phyloP scores from a whole-genome alignment of 2,888 invertebrate genomes.

The Eupsilia transversa region DNA sequence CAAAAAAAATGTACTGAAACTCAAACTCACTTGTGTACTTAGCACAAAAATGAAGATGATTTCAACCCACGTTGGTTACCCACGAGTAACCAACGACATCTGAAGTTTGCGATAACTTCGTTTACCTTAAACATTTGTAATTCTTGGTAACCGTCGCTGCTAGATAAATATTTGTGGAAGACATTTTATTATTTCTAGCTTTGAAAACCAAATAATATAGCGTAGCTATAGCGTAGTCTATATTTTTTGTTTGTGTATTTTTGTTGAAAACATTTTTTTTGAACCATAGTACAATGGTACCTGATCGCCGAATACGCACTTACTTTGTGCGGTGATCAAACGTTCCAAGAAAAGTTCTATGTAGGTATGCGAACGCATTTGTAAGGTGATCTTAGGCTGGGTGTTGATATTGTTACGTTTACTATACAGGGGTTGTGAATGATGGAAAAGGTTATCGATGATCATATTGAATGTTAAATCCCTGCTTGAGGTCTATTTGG shows the following conservation, averaged over 20 bases:
- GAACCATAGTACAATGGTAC: neutral
- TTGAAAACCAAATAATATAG: too few relatives aligned
- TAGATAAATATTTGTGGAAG: constrained; percentile 13
- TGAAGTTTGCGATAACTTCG: constrained; percentile 22
- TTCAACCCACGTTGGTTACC: neutral
- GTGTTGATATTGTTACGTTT: neutral
- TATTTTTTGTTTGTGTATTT: too few relatives aligned
- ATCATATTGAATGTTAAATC: too few relatives aligned
- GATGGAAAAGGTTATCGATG: too few relatives aligned
- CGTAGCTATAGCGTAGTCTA: too few relatives aligned
- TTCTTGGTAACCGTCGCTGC: neutral
- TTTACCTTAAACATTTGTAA: neutral
- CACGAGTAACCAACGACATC: constrained; percentile 9
- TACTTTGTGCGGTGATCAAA: neutral
- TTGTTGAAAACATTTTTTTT: neutral
- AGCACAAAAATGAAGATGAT: constrained; percentile 22
- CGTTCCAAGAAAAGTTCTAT: neutral
- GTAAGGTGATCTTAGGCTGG: too few relatives aligned
- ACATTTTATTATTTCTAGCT: constrained; percentile 2
- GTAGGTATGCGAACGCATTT: neutral
- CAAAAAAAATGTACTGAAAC: constrained; percentile 16
- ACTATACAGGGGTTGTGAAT: too few relatives aligned
- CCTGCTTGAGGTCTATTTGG: too few relatives aligned
- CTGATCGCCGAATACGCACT: neutral
- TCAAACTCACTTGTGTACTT: neutral